A percentile compares a stretch with the other conserved stretches of the same genome.
Conservation (phyloP, 1,140 invertebrate genomes). For the Tigriopus japonicus region DNA sequence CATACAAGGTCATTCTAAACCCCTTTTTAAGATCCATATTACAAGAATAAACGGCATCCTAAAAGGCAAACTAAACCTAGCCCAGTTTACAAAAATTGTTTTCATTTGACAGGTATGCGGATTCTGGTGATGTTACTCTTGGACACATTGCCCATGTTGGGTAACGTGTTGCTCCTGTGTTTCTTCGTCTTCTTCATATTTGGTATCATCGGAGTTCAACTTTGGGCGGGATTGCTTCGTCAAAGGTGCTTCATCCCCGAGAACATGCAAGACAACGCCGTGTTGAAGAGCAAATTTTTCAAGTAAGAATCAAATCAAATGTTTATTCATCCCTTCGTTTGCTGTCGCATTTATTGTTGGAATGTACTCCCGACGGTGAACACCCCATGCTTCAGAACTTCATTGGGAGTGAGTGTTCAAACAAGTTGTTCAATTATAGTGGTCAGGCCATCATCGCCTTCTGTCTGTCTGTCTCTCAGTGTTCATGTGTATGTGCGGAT, state of each 20-base stretch:
- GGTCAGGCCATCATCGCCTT: too few relatives aligned
- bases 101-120: constrained; percentile 62
- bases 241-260: constrained; percentile 52
- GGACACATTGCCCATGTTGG: constrained; percentile 96
- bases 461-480: too few relatives aligned
- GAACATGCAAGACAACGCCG: not conserved
- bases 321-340: not conserved
- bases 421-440: too few relatives aligned
- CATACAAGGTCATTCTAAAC: too few relatives aligned
- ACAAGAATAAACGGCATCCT: not conserved
- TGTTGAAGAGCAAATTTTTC: not conserved
- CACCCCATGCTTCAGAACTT: too few relatives aligned
- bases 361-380: too few relatives aligned
- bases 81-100: not conserved
- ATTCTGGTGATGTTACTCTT: constrained; percentile 96
- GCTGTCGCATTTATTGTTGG: too few relatives aligned
- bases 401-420: too few relatives aligned
- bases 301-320: constrained; percentile 3
- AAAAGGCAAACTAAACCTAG: not conserved
- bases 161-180: constrained; percentile 91
- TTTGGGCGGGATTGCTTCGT: constrained; percentile 90
- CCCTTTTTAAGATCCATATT: constrained; percentile 11
- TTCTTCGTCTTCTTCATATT: constrained; percentile 99
- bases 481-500: too few relatives aligned
- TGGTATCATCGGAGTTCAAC: constrained; percentile 95